These are phyloP conservation scores for Mellivora capensis DNA, from an alignment of 2,113 vertebrate genomes.

Conservation along the genomic window DNA sequence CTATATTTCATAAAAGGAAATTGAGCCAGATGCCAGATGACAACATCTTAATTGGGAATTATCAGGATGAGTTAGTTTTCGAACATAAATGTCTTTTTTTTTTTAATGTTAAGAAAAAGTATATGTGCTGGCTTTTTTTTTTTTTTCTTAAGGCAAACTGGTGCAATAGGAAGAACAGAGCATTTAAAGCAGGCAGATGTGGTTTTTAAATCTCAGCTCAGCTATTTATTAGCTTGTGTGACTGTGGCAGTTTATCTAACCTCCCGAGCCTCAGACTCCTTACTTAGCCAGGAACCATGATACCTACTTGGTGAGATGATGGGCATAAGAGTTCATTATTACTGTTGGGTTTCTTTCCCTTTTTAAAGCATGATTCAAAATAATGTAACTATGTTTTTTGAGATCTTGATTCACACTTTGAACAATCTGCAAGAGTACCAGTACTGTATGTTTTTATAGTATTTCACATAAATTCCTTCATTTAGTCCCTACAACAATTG, in stretches of 20 bases:
- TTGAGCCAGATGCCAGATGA: slow-evolving; percentile 36
- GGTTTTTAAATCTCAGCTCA: background rate
- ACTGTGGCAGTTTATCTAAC: background rate
- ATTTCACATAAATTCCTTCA: background rate
- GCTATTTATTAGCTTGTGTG: background rate
- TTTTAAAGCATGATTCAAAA: slow-evolving; percentile 3
- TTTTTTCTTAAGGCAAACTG: background rate
- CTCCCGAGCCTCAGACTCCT: background rate
- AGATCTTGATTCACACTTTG: background rate
- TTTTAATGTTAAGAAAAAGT: slow-evolving; percentile 44
- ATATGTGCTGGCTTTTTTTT: background rate
- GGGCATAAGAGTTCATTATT: background rate
- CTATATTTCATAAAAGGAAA: slow-evolving; percentile 65
- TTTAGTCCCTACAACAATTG: background rate
- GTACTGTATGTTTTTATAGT: background rate
- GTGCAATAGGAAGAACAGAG: background rate
- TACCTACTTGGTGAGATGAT: background rate
- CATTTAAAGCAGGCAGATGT: background rate
- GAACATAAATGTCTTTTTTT: slow-evolving; percentile 23
- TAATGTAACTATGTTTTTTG: background rate
- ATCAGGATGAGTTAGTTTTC: slow-evolving; percentile 60
- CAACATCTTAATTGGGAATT: slow-evolving; percentile 66
- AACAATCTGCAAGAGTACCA: background rate
- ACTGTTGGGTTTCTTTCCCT: background rate
- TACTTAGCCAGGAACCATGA: background rate